phyloP scores from a whole-genome alignment of 2,113 vertebrate species.

The Ceratotherium simum region DNA sequence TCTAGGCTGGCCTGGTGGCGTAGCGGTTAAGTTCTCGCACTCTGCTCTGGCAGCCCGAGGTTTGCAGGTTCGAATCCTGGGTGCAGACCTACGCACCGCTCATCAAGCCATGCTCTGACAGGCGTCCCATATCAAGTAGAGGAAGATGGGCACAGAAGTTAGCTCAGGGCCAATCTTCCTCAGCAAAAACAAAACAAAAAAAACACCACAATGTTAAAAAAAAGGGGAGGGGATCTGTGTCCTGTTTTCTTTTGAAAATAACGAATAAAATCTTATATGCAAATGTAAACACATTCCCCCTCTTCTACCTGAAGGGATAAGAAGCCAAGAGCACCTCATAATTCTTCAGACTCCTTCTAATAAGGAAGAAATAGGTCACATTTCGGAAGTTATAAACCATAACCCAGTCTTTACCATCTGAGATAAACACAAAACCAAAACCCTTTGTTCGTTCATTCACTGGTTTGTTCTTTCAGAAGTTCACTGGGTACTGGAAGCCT shows the following conservation, averaged over 20 bases:
- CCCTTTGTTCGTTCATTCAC: background rate
- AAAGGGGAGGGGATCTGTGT: background rate
- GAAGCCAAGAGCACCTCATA: background rate
- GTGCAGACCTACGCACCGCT: no score
- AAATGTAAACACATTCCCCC: background rate
- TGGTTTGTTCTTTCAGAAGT: background rate
- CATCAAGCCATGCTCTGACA: no score
- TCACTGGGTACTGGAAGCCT: background rate
- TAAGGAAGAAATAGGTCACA: constrained; percentile 2
- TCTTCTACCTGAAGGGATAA: background rate
- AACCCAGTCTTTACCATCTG: background rate
- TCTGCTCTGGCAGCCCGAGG: no score
- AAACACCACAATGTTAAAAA: background rate
- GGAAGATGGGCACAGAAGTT: no score
- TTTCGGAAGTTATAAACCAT: background rate
- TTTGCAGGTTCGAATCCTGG: no score
- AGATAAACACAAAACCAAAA: background rate
- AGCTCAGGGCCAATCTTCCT: no score
- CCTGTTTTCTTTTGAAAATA: constrained; percentile 27
- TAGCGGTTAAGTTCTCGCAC: no score
- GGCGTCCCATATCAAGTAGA: no score
- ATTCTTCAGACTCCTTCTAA: background rate
- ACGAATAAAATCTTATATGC: background rate
- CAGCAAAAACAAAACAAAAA: no score
- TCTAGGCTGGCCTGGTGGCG: background rate